A percentile compares a stretch with the other conserved stretches of the same genome.
Conservation (phyloP, 1,140 invertebrate genomes). For the Choristoneura fumiferana region DNA sequence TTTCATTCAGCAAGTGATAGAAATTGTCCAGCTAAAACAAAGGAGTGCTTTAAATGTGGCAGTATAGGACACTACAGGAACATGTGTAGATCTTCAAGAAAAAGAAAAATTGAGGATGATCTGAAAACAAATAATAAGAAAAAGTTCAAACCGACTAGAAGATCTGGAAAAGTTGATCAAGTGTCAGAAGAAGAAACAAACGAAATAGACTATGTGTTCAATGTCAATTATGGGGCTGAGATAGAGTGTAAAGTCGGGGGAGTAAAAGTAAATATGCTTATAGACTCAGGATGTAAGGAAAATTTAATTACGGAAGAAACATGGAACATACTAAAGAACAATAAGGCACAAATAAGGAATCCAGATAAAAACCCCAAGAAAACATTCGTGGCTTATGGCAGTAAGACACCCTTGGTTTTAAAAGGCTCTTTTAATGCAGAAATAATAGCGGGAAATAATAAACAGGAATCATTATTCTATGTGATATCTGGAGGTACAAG, state of each 20-base stretch:
- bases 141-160: neutral
- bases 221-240: slow-evolving; percentile 2
- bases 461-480: neutral
- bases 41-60: slow-evolving; percentile 3
- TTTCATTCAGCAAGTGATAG: neutral
- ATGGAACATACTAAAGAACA: neutral
- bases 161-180: neutral
- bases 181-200: neutral
- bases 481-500: slow-evolving; percentile 3
- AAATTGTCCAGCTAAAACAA: neutral
- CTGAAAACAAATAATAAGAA: neutral
- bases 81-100: too few species aligned
- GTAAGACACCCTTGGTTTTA: neutral
- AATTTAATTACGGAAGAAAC: slow-evolving; percentile 15
- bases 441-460: neutral
- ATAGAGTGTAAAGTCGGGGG: neutral
- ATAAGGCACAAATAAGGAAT: neutral
- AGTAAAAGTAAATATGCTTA: slow-evolving; percentile 23
- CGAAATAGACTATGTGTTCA: neutral
- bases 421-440: slow-evolving; percentile 1
- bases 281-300: slow-evolving; percentile 22
- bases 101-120: too few species aligned
- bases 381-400: neutral
- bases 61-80: neutral
- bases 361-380: slow-evolving; percentile 1